These are phyloP conservation scores for Nemoura dubitans DNA, from an alignment of 2,888 invertebrate genomes.

Conservation along the genomic window DNA sequence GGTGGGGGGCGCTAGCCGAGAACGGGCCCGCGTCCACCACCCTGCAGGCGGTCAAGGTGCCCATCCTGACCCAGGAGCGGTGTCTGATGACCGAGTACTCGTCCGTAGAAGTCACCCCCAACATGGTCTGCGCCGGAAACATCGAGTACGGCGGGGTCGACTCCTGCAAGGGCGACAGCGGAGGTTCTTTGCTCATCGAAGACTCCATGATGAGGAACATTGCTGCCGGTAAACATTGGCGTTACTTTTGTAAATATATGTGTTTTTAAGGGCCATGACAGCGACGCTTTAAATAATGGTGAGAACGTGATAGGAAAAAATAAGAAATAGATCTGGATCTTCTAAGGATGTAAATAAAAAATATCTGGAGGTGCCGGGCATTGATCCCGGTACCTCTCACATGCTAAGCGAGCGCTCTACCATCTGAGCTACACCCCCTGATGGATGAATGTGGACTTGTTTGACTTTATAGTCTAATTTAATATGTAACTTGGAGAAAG, in stretches of 20 bases:
- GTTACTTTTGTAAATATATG: neutral
- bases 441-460: neutral
- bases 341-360: neutral
- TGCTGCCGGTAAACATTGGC: conserved; percentile 24
- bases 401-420: conserved; percentile 12
- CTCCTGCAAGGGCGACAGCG: conserved; percentile 68
- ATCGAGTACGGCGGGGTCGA: conserved; percentile 70
- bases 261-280: neutral
- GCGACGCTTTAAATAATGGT: neutral
- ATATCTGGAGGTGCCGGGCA: conserved; percentile 16
- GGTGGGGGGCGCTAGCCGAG: conserved; percentile 79
- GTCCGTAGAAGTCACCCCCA: conserved; percentile 73
- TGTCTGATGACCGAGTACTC: conserved; percentile 77
- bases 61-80: conserved; percentile 75
- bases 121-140: conserved; percentile 83
- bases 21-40: conserved; percentile 72
- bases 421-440: conserved; percentile 12
- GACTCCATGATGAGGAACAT: conserved; percentile 29
- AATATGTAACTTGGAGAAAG: neutral
- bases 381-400: conserved; percentile 12
- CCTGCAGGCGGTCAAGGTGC: conserved; percentile 75
- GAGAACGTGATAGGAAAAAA: neutral
- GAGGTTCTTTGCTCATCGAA: conserved; percentile 8
- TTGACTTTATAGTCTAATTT: neutral
- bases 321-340: neutral